Evolutionary conservation across 2,888 invertebrate species (phyloP).

Genomic region (Polymixis lichenea): DNA sequence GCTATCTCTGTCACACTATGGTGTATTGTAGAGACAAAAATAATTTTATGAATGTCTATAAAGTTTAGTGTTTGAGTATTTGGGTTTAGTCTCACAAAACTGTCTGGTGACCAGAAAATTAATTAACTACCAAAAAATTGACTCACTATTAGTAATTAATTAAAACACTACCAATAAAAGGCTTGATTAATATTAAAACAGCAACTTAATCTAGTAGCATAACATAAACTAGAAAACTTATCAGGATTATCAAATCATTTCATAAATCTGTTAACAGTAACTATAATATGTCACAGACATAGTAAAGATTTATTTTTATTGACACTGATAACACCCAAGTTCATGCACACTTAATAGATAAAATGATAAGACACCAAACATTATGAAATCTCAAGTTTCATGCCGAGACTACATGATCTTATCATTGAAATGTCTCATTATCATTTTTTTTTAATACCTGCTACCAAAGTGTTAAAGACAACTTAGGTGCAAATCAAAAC

Average conservation of each 20-base stretch:
- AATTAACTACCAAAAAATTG: background rate
- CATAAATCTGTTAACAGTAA: conserved; percentile 20
- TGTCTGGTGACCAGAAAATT: background rate
- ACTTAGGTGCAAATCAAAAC: background rate
- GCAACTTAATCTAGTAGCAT: background rate
- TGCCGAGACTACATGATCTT: conserved; percentile 9
- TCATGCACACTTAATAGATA: conserved; percentile 11
- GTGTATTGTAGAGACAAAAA: background rate
- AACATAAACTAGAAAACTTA: background rate
- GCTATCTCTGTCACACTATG: conserved; percentile 36
- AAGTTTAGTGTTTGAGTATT: conserved; percentile 10
- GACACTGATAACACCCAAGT: conserved; percentile 33
- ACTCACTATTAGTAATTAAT: background rate
- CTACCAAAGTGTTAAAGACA: background rate
- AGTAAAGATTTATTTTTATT: conserved; percentile 20
- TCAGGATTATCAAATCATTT: background rate
- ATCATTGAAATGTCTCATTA: background rate
- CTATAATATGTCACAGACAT: conserved; percentile 6
- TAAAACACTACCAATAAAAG: background rate
- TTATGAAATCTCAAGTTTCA: conserved; percentile 30
- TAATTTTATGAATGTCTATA: background rate
- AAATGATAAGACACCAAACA: conserved; percentile 36
- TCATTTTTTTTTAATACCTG: background rate
- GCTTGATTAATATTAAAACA: background rate
- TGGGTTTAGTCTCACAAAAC: background rate